These are phyloP conservation scores for Drosophila quinaria DNA, from an alignment of 2,888 invertebrate genomes.

Conservation along the genomic window DNA sequence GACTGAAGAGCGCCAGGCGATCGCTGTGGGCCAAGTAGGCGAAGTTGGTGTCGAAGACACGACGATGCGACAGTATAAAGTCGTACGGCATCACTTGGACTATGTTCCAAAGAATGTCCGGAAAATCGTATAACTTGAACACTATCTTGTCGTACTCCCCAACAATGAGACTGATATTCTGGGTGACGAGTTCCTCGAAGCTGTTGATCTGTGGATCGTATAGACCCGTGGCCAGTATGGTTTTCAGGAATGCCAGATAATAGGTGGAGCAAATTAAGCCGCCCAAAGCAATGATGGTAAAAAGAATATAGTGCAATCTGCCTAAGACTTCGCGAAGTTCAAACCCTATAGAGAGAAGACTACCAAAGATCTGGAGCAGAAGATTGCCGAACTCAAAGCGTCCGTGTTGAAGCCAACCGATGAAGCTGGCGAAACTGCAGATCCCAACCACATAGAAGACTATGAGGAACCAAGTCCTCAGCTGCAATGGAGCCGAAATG, in stretches of 20 bases:
- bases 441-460: slow-evolving; percentile 38
- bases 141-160: slow-evolving; percentile 57
- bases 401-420: slow-evolving; percentile 49
- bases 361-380: slow-evolving; percentile 44
- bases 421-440: slow-evolving; percentile 38
- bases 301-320: slow-evolving; percentile 46
- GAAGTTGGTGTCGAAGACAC: slow-evolving; percentile 52
- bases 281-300: slow-evolving; percentile 35
- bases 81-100: slow-evolving; percentile 49
- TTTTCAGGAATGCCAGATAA: slow-evolving; percentile 57
- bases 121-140: slow-evolving; percentile 38
- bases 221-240: slow-evolving; percentile 60
- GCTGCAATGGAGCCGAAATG: slow-evolving; percentile 50
- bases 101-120: slow-evolving; percentile 55
- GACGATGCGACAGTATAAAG: slow-evolving; percentile 51
- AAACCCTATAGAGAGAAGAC: slow-evolving; percentile 46
- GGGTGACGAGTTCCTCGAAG: slow-evolving; percentile 53
- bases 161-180: slow-evolving; percentile 53
- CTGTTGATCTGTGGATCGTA: slow-evolving; percentile 58
- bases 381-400: slow-evolving; percentile 30
- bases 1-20: slow-evolving; percentile 48
- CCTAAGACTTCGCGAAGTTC: slow-evolving; percentile 42
- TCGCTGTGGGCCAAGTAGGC: slow-evolving; percentile 56
- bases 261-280: slow-evolving; percentile 60
- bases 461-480: slow-evolving; percentile 44